A percentile compares a stretch with the other conserved stretches of the same genome.
Evolutionary conservation across 2,888 invertebrate species (phyloP).

Genomic region (Cantharis flavilabris): DNA sequence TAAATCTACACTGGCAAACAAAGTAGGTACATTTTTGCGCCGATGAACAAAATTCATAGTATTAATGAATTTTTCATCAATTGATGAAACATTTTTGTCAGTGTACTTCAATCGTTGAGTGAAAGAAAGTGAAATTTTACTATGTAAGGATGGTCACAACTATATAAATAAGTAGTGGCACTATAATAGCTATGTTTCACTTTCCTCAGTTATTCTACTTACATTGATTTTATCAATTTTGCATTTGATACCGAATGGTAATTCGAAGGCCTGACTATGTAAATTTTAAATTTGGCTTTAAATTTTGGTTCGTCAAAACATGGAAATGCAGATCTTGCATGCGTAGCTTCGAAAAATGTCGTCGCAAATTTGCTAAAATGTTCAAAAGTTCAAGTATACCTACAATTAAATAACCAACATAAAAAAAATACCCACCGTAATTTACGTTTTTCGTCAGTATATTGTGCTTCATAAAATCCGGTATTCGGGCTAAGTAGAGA

Average conservation of each 20-base stretch:
- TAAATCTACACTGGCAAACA: no score
- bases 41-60: no score
- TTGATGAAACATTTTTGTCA: no score
- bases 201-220: neutral
- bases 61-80: no score
- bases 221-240: neutral
- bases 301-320: slow-evolving; percentile 69
- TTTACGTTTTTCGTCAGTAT: neutral
- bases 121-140: no score
- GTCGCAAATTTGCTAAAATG: slow-evolving; percentile 56
- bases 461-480: neutral
- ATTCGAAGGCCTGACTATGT: slow-evolving; percentile 61
- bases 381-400: neutral
- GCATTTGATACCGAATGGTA: slow-evolving; percentile 34
- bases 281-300: slow-evolving; percentile 58
- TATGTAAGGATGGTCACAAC: no score
- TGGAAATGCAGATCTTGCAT: slow-evolving; percentile 73
- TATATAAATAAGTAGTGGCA: no score
- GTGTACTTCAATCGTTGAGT: no score
- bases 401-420: neutral
- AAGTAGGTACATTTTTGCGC: no score
- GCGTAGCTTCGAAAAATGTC: slow-evolving; percentile 65
- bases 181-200: no score
- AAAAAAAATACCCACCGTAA: neutral
- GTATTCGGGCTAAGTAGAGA: neutral